Evolutionary conservation across 2,888 invertebrate genomes (phyloP), one percentile per base, ranked within the genome.

Genomic region (Nomada fabriciana): DNA sequence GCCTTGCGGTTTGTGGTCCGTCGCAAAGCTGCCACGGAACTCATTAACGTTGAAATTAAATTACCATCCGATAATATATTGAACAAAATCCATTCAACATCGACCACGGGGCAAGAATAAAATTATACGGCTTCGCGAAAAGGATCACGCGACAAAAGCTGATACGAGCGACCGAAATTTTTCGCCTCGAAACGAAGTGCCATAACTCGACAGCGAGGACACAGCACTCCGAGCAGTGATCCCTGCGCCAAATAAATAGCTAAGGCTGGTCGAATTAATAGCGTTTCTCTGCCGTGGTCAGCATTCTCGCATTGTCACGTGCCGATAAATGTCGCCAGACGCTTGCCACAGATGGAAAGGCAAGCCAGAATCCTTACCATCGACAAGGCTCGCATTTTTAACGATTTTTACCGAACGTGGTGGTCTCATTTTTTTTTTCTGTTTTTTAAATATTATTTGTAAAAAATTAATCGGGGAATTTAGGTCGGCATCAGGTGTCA

Each of bases 11-110:
- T 43, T 43, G 60, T 50, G 23, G 7, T 18, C 9, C n/a, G 18
- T 71, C 70, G 47, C 36, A 23, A 50, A 23, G 11, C 60, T 61
- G 60, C 60, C 70, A 23, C 20, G 70, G 15, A 71, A 52, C 15
- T 71, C 70, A 42, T 71, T 50, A 52, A 61, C 20, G 53, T 13
- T 36, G 50, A 3, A 52, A 71, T 71, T 71, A 61, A 60, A 71
- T 71, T 20, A 52, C 60, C 15, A 36, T 15, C 15, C 36, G 43
- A 5, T 29, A 1, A 4, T 10, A 15, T 2, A 20, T 23, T 23
- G 13, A 57, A 11, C 4, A 10, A 23, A 25, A 57, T 23, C 57
- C 25, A 13, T 13, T 57, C 13, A 25, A 57, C 20, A 57, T 57
- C 20, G 11, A 57, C 11, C 25, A 2, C 55, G 0, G 11, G 13